Evolutionary conservation across 2,113 vertebrate species (phyloP), one percentile per base, ranked within the genome.

Genomic region (Rhynchomys soricoides): DNA sequence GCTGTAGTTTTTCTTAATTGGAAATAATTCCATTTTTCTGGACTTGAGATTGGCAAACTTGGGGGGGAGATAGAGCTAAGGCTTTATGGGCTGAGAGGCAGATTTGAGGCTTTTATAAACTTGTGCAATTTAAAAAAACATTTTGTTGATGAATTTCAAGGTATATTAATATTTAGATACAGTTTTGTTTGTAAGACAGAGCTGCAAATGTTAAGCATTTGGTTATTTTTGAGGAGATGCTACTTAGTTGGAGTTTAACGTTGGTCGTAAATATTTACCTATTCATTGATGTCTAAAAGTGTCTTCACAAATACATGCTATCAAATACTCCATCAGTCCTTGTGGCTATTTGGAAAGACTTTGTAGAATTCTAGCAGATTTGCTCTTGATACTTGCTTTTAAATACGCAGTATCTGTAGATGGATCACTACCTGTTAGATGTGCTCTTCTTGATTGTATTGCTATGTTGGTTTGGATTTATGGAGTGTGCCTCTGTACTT

Each of bases 101-200:
- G 77, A 96, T 78, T 24, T 57, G 73, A 40, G 19, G 6, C 22
- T 91, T 64, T 62, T 89, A 11, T 66, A 89, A 92, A 88, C 17
- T 83, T 88, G 24, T 3, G 2, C 73, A 81, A 79, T 37, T 70
- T 37, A 55, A 31, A 86, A 83, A 68, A 62, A 55, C 66, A 68
- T 86, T 92, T 66, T 92, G 62, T 45, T 87, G 89, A n/a, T 88
- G 40, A 92, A 92, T 73, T 95, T 85, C 7, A 57, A 96, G 68
- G 48, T 93, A 86, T 34, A 40, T 68, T 89, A 90, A 70, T 4
- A 85, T 52, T 93, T 66, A 29, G 68, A 31, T 86, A 66, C 3
- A 71, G 9, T 91, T 95, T 86, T 89, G 95, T 91, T 77, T 77
- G 13, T 83, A 88, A 70, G 92, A n/a, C 29, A 89, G 29, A 2